Conservation (phyloP, 2,888 invertebrate genomes). For the Cenopis cana region DNA sequence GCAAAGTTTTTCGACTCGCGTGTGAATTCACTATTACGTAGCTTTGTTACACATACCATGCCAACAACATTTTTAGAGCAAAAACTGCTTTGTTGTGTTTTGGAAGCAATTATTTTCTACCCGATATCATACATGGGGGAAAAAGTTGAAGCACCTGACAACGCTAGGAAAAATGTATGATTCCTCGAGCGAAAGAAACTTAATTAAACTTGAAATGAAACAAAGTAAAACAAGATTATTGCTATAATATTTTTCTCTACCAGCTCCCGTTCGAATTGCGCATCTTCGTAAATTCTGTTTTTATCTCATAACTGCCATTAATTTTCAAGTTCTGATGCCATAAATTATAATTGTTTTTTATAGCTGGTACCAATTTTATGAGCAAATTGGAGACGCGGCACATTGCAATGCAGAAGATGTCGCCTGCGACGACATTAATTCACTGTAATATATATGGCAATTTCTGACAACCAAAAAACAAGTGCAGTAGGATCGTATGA, state of each 20-base stretch:
- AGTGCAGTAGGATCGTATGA: background rate
- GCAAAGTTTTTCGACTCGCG: slow-evolving; percentile 30
- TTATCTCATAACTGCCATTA: background rate
- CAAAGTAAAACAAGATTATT: background rate
- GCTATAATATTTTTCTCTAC: slow-evolving; percentile 5
- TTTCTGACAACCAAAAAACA: background rate
- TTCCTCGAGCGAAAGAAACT: too few species aligned
- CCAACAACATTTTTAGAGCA: slow-evolving; percentile 4
- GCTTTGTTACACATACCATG: slow-evolving; percentile 18
- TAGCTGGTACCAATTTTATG: slow-evolving; percentile 31
- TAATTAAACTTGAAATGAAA: background rate
- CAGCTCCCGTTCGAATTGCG: background rate
- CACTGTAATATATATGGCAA: slow-evolving; percentile 59
- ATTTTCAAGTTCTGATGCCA: slow-evolving; percentile 10
- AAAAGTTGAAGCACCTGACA: background rate
- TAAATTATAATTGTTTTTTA: slow-evolving; percentile 39
- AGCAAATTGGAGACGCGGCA: slow-evolving; percentile 30
- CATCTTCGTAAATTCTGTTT: background rate
- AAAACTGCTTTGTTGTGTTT: slow-evolving; percentile 14
- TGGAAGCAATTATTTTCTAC: background rate
- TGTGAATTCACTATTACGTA: slow-evolving; percentile 21
- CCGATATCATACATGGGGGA: background rate
- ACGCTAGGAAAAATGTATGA: background rate
- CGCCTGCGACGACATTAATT: slow-evolving; percentile 49
- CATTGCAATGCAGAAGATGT: slow-evolving; percentile 44